Conservation (phyloP, 2,888 invertebrate species). For the Syrista parreyssii region DNA sequence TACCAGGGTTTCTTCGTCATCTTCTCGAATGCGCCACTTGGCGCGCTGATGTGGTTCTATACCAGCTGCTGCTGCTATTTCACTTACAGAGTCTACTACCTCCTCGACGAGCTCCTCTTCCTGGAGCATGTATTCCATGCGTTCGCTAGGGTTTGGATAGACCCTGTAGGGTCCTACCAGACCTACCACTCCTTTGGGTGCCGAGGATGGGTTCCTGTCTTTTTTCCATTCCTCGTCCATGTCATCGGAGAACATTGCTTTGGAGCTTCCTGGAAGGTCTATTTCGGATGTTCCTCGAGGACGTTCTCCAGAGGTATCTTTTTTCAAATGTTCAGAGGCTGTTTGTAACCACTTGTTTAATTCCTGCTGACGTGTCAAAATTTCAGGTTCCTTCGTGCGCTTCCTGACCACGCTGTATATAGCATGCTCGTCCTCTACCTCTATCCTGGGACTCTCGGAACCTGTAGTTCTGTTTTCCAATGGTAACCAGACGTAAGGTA, state of each 20-base stretch:
- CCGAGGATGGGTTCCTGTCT: slow-evolving; percentile 19
- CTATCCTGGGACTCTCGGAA: not conserved
- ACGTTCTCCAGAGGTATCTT: slow-evolving; percentile 5
- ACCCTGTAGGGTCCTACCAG: slow-evolving; percentile 55
- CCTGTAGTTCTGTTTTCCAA: not conserved
- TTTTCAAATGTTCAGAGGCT: slow-evolving; percentile 34
- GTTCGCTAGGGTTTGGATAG: slow-evolving; percentile 48
- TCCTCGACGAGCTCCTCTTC: slow-evolving; percentile 49
- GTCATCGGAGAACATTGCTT: slow-evolving; percentile 10
- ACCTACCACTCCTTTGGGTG: slow-evolving; percentile 55
- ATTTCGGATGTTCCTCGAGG: slow-evolving; percentile 16
- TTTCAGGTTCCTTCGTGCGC: not conserved
- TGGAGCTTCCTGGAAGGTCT: slow-evolving; percentile 12
- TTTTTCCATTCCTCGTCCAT: slow-evolving; percentile 26
- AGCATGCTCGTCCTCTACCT: slow-evolving; percentile 41
- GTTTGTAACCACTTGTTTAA: slow-evolving; percentile 49
- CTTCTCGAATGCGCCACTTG: slow-evolving; percentile 51
- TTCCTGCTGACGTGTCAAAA: slow-evolving; percentile 35
- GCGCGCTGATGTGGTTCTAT: slow-evolving; percentile 35
- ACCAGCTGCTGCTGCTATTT: slow-evolving; percentile 18
- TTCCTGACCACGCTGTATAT: slow-evolving; percentile 52
- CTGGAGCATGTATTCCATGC: slow-evolving; percentile 49
- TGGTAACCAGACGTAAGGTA: slow-evolving; percentile 14
- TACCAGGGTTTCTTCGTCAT: slow-evolving; percentile 45
- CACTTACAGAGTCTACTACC: slow-evolving; percentile 40